phyloP scores from a whole-genome alignment of 2,888 invertebrate genomes.

The Pterobdella sp. region DNA sequence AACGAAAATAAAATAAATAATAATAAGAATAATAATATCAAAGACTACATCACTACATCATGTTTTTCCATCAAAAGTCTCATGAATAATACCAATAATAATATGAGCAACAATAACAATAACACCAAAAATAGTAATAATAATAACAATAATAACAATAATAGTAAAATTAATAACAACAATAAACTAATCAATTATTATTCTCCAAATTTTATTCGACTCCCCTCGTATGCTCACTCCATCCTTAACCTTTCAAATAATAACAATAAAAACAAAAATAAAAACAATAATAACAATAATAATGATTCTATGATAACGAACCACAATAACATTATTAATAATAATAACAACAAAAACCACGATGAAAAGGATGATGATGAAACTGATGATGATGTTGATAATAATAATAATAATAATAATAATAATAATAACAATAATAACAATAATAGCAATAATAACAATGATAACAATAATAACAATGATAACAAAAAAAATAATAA shows the following conservation, averaged over 20 bases:
- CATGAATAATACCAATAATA: background rate
- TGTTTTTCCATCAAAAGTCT: background rate
- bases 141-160: conserved; percentile 7
- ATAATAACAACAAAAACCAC: conserved; percentile 1
- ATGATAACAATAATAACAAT: conserved; percentile 3
- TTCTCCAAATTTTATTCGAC: too few species aligned
- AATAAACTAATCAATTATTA: too few species aligned
- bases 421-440: background rate
- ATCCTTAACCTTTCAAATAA: too few species aligned
- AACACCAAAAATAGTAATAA: background rate
- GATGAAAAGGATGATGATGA: background rate
- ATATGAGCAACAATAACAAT: background rate
- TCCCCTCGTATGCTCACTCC: too few species aligned
- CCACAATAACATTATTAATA: too few species aligned
- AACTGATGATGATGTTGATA: background rate
- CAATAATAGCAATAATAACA: background rate
- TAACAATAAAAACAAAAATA: background rate
- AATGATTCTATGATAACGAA: too few species aligned
- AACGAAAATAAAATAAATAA: background rate
- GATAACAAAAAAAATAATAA: conserved; percentile 4
- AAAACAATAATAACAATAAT: background rate
- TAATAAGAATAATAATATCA: background rate
- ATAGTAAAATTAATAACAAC: background rate
- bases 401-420: background rate
- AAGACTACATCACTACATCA: background rate